Conservation (phyloP, 2,797 vertebrate species). For the Acipenser oxyrinchus region DNA sequence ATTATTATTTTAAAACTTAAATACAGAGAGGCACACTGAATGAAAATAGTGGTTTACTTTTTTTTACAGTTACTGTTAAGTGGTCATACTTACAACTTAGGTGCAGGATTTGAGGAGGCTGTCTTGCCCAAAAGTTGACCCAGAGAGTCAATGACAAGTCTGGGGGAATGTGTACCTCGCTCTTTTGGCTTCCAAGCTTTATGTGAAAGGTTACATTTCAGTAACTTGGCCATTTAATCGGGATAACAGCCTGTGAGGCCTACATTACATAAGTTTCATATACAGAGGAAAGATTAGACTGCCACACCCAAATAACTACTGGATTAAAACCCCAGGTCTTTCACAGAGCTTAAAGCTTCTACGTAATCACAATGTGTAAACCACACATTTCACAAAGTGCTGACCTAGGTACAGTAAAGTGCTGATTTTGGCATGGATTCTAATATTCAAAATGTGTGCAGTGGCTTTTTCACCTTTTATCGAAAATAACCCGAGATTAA, state of each 20-base stretch:
- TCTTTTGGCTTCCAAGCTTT: too few species aligned
- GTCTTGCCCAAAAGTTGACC: too few species aligned
- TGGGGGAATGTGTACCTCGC: neutral
- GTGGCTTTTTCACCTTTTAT: too few species aligned
- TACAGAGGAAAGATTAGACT: too few species aligned
- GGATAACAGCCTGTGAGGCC: too few species aligned
- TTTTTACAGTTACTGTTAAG: too few species aligned
- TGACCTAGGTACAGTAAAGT: constrained; percentile 13
- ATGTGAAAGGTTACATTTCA: neutral
- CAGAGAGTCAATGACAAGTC: neutral
- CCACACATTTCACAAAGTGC: constrained; percentile 24
- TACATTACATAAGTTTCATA: too few species aligned
- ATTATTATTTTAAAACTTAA: constrained; percentile 35
- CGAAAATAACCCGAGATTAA: too few species aligned
- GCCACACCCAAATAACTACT: too few species aligned
- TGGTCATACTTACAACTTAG: too few species aligned
- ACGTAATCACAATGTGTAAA: constrained; percentile 17
- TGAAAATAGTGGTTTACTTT: constrained; percentile 55
- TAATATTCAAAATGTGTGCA: too few species aligned
- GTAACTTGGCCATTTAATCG: neutral
- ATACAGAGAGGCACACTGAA: constrained; percentile 51
- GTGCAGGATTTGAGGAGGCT: too few species aligned
- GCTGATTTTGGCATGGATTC: constrained; percentile 6
- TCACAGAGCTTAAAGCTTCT: neutral
- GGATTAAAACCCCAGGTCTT: neutral